These are phyloP conservation scores for Eupithecia insigniata DNA, from an alignment of 2,888 invertebrate species.

Conservation along the genomic window DNA sequence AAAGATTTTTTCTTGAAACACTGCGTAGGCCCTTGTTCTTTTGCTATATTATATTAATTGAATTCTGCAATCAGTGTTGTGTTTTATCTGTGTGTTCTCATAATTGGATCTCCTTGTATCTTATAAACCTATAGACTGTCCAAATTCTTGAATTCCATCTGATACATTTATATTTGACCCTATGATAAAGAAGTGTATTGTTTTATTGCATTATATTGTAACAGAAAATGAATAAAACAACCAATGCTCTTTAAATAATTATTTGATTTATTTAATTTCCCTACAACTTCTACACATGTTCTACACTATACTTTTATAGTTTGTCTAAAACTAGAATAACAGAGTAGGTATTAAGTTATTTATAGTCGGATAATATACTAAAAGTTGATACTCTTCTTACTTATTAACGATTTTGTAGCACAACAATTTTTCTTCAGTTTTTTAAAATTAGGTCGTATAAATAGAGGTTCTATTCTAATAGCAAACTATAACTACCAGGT, in stretches of 20 bases:
- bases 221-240: conserved; percentile 42
- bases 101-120: conserved; percentile 13
- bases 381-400: background rate
- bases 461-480: background rate
- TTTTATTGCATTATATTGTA: conserved; percentile 42
- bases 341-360: too few relatives aligned
- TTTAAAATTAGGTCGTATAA: background rate
- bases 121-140: conserved; percentile 30
- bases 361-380: background rate
- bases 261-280: conserved; percentile 31
- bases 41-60: background rate
- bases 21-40: background rate
- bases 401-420: background rate
- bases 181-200: conserved; percentile 4
- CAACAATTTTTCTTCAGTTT: background rate
- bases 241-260: conserved; percentile 37
- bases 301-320: background rate
- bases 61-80: conserved; percentile 4
- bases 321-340: background rate
- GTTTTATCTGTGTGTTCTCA: background rate
- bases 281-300: conserved; percentile 11
- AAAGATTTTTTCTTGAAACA: background rate
- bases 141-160: conserved; percentile 36
- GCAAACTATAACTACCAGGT: background rate
- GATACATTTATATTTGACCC: conserved; percentile 31